Evolutionary conservation across 2,888 invertebrate species (phyloP).

Genomic region (Acrobeloides nanus): DNA sequence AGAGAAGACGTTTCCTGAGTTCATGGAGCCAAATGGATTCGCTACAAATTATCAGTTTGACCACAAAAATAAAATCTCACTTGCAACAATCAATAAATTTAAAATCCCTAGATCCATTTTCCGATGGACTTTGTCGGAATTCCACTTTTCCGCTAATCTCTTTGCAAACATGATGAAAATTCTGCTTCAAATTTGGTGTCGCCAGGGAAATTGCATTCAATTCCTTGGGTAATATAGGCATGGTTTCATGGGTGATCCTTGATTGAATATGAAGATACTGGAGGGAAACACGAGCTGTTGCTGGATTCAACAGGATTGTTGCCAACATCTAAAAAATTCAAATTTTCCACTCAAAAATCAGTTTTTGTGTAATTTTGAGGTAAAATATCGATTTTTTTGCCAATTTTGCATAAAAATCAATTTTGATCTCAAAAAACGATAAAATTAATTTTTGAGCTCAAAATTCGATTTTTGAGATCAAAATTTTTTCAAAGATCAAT

Average conservation of each 20-base stretch:
- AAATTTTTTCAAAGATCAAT: no score
- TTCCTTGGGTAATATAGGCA: constrained; percentile 31
- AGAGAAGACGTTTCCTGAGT: constrained; percentile 19
- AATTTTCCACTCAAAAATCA: no score
- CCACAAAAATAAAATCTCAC: background rate
- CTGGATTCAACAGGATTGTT: constrained; percentile 69
- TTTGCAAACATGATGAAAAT: constrained; percentile 41
- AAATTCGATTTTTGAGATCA: no score
- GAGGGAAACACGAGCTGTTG: constrained; percentile 74
- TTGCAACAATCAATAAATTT: constrained; percentile 16
- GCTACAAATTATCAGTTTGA: constrained; percentile 8
- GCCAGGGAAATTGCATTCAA: constrained; percentile 36
- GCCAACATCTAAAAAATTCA: constrained; percentile 40
- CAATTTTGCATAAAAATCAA: no score
- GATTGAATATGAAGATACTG: constrained; percentile 54
- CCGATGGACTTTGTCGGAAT: background rate
- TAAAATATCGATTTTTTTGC: constrained; percentile 57
- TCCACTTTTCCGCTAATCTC: constrained; percentile 22
- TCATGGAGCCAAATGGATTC: constrained; percentile 21
- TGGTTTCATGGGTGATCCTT: constrained; percentile 30
- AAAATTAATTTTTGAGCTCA: no score
- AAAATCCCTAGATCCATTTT: constrained; percentile 16
- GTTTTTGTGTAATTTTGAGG: constrained; percentile 67
- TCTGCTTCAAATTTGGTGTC: constrained; percentile 41
- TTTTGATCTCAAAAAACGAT: no score